Percentiles rank a stretch among this genome's conserved stretches.
These are phyloP conservation scores for Daptonema setosum DNA, from an alignment of 2,888 invertebrate species.

Conservation along the genomic window DNA sequence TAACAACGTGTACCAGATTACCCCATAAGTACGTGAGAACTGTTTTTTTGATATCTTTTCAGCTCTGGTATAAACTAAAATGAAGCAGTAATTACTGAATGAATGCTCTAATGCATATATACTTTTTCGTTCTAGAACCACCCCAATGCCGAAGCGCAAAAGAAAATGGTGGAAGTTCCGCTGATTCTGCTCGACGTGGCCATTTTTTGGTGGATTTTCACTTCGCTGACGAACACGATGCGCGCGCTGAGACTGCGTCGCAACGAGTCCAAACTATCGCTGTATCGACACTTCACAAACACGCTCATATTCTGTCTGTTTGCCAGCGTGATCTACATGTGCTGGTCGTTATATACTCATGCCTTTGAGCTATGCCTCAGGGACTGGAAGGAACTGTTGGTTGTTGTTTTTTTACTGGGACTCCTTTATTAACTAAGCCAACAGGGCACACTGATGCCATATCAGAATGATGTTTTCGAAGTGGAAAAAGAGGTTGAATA, in stretches of 20 bases:
- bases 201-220: constrained; percentile 35
- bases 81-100: too few relatives aligned
- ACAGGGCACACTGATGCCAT: too few relatives aligned
- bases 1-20: too few relatives aligned
- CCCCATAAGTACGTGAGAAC: too few relatives aligned
- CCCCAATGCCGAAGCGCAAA: background rate
- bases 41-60: too few relatives aligned
- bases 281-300: constrained; percentile 82
- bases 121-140: background rate
- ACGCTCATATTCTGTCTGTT: constrained; percentile 64
- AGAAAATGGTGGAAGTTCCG: constrained; percentile 51
- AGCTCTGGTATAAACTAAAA: too few relatives aligned
- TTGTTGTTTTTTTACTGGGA: too few relatives aligned
- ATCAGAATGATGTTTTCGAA: too few relatives aligned
- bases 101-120: too few relatives aligned
- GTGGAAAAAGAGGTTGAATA: too few relatives aligned
- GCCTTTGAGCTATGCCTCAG: constrained; percentile 49
- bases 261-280: constrained; percentile 56
- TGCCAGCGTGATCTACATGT: constrained; percentile 73
- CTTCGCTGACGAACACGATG: constrained; percentile 57
- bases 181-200: constrained; percentile 39
- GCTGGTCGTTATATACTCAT: constrained; percentile 67
- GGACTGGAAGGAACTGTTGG: constrained; percentile 58
- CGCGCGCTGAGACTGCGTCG: constrained; percentile 61
- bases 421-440: too few relatives aligned